phyloP scores from a whole-genome alignment of 2,888 invertebrate genomes.

The Hirtodrosophila cameraria region DNA sequence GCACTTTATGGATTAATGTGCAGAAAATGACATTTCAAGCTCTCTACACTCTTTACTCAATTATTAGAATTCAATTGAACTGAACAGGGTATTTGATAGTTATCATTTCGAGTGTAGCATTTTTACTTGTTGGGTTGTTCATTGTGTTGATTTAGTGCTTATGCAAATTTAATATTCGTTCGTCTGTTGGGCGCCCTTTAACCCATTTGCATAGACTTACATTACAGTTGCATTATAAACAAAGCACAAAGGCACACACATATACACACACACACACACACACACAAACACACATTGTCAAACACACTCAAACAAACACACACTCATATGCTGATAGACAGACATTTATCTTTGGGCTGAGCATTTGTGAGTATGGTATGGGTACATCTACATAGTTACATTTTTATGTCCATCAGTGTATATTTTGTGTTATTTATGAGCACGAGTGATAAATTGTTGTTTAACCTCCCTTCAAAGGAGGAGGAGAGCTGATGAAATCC shows the following conservation, averaged over 20 bases:
- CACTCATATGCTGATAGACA: conserved; percentile 7
- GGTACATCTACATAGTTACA: conserved; percentile 41
- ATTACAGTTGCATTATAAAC: conserved; percentile 74
- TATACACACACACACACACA: neutral
- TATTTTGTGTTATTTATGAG: conserved; percentile 65
- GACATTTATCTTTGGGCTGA: conserved; percentile 60
- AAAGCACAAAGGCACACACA: conserved; percentile 26
- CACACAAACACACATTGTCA: conserved; percentile 18
- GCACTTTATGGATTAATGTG: too few species aligned
- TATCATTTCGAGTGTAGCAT: neutral
- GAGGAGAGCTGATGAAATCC: neutral
- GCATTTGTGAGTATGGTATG: conserved; percentile 46
- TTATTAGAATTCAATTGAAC: neutral
- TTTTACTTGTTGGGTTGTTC: conserved; percentile 36
- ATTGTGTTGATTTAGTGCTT: conserved; percentile 79
- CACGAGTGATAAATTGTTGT: conserved; percentile 64
- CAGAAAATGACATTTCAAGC: too few species aligned
- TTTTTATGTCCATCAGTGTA: conserved; percentile 58
- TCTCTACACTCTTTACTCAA: too few species aligned
- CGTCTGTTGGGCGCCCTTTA: conserved; percentile 30
- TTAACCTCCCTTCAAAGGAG: neutral
- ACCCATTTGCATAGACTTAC: conserved; percentile 66
- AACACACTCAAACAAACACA: conserved; percentile 8
- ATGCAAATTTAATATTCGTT: conserved; percentile 76
- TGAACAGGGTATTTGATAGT: conserved; percentile 24